These are phyloP conservation scores for Tuberolachnus salignus DNA, from an alignment of 2,888 invertebrate species.

Conservation along the genomic window DNA sequence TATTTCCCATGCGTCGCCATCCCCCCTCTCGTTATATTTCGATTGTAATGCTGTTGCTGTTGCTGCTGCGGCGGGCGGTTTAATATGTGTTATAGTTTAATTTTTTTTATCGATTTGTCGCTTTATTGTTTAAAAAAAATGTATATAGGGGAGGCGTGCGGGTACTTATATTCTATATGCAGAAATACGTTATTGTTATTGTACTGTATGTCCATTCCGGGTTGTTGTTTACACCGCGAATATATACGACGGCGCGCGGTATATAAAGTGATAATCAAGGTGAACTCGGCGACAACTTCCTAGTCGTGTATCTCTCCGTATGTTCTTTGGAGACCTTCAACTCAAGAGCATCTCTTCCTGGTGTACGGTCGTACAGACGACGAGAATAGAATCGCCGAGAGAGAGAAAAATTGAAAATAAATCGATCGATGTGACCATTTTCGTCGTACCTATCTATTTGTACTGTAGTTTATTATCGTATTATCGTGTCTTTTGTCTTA, in stretches of 20 bases:
- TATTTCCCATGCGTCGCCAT: too few species aligned
- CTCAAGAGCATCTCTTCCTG: constrained; percentile 52
- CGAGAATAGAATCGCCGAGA: constrained; percentile 16
- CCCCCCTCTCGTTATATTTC: too few species aligned
- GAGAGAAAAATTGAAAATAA: not conserved
- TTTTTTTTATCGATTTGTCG: constrained; percentile 14
- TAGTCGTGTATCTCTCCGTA: constrained; percentile 29
- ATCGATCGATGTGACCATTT: constrained; percentile 9
- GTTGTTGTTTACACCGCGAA: constrained; percentile 37
- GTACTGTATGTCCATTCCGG: constrained; percentile 50
- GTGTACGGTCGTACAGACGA: not conserved
- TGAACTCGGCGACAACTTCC: constrained; percentile 52
- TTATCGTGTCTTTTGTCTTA: too few species aligned
- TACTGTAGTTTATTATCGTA: too few species aligned
- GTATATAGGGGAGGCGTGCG: not conserved
- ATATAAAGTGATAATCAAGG: constrained; percentile 35
- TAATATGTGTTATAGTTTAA: too few species aligned
- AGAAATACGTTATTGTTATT: not conserved
- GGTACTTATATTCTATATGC: not conserved
- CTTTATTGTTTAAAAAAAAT: constrained; percentile 18
- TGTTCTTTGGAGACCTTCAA: constrained; percentile 38
- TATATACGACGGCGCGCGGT: constrained; percentile 12
- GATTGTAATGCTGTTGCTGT: too few species aligned
- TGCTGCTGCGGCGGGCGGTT: too few species aligned
- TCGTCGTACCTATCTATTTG: too few species aligned